Evolutionary conservation across 2,797 vertebrate species (phyloP), one percentile per base, ranked within the genome.

Genomic region (Megalops cyprinoides): DNA sequence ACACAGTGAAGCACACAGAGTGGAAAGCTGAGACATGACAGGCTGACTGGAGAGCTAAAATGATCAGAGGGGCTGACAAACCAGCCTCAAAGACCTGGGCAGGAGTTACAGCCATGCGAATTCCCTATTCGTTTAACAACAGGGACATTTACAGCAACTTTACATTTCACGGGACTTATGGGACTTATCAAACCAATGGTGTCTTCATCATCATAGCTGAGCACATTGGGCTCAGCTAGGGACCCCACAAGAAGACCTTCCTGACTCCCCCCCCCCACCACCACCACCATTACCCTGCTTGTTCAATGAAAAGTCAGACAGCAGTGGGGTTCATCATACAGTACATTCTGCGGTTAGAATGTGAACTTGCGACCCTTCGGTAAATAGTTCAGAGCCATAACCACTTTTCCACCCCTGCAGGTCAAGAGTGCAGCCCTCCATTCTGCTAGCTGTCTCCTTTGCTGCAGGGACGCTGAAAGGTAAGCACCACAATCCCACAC

Each of bases 401-500:
- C 69, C 49, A 31, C 48, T 73, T 60, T 56, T 73, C 28, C 37
- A 15, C 23, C 39, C 3, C 78, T 58, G 39, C 25, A 56, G 78
- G 49, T 56, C 78, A 79, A 42, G 62, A 28, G n/a, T 42, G 74
- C 39, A 18, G 49, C 15, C 25, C 46, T 20, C 20, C 28, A 31
- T 12, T 34, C 46, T 15, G 28, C 4, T 31, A 2, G 48, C 9
- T 44, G 7, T 42, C 37, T 18, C 67, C n/a, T 48, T 28, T 74
- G 39, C 25, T 74, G 42, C 46, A 48, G 39, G 25, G 9, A 46
- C 48, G 71, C 9, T 48, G 18, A 20, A 46, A 20, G 46, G 39
- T 74, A 67, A 46, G 18, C 49, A 79, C 76, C 20, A 18, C 67
- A 77, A 81, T 85, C 79, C 81, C 82, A 87, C 85, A 85, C 80